Evolutionary conservation across 2,888 invertebrate species (phyloP).

Genomic region (Lissonota sp.): DNA sequence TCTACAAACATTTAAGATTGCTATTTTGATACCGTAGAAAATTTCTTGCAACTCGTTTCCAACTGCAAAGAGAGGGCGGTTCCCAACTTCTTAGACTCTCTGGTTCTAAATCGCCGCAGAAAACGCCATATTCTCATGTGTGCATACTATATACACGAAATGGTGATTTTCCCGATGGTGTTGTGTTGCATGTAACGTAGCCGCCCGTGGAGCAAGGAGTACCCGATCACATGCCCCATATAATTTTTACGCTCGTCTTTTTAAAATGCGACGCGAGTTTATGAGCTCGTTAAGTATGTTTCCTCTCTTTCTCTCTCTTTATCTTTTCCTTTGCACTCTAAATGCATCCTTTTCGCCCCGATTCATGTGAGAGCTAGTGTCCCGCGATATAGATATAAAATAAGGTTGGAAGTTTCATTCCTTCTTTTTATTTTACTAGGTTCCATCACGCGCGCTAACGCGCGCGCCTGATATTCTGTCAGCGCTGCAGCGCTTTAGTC

Average conservation of each 20-base stretch:
- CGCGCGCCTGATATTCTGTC: no score
- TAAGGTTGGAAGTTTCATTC: neutral
- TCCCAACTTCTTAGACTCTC: no score
- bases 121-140: neutral
- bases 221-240: constrained; percentile 59
- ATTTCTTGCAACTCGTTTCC: no score
- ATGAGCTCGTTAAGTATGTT: constrained; percentile 63
- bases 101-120: no score
- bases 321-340: neutral
- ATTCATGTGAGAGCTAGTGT: neutral
- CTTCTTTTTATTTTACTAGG: no score
- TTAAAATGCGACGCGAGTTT: constrained; percentile 61
- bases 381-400: constrained; percentile 27
- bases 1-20: no score
- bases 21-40: no score
- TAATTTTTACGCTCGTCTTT: constrained; percentile 65
- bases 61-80: no score
- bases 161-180: constrained; percentile 13
- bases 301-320: constrained; percentile 38
- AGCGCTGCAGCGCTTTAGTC: no score
- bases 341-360: no score
- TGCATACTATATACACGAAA: neutral
- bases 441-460: no score
- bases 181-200: constrained; percentile 4
- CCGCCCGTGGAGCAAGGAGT: constrained; percentile 4